A percentile compares a stretch with the other conserved stretches of the same genome.
Evolutionary conservation across 1,140 invertebrate species (phyloP).

Genomic region (Vanessa tameamea): DNA sequence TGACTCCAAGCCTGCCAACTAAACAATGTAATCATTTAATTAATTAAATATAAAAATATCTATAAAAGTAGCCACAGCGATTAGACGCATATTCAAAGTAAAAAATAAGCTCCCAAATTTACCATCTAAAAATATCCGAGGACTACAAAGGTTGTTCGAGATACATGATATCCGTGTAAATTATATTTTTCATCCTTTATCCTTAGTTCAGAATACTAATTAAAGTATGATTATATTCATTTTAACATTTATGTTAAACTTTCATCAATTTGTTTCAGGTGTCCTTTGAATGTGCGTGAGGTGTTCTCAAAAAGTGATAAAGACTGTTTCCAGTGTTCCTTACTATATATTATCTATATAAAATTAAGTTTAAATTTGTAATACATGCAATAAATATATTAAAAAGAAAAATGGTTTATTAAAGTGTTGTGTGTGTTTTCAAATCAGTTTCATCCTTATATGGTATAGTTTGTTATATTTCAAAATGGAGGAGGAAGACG

Average conservation of each 20-base stretch:
- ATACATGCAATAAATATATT: slow-evolving; percentile 67
- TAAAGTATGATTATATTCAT: not conserved
- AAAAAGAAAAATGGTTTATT: slow-evolving; percentile 62
- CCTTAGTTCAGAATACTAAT: slow-evolving; percentile 7
- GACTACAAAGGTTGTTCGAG: slow-evolving; percentile 44
- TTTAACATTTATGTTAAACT: not conserved
- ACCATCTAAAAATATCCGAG: not conserved
- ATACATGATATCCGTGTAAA: slow-evolving; percentile 24
- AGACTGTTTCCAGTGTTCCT: slow-evolving; percentile 79
- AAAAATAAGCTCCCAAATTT: not conserved
- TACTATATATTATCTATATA: slow-evolving; percentile 57
- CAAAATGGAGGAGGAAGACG: slow-evolving; percentile 83
- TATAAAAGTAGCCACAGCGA: not conserved
- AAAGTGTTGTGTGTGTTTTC: slow-evolving; percentile 51
- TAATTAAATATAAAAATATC: slow-evolving; percentile 18
- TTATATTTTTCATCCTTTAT: slow-evolving; percentile 20
- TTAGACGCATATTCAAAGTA: slow-evolving; percentile 5
- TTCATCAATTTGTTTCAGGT: slow-evolving; percentile 69
- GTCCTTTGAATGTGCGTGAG: slow-evolving; percentile 58
- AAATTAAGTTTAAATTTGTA: slow-evolving; percentile 58
- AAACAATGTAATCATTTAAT: slow-evolving; percentile 58
- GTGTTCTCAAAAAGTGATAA: slow-evolving; percentile 74
- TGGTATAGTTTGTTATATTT: slow-evolving; percentile 38
- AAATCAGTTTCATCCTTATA: slow-evolving; percentile 48
- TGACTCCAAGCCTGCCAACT: slow-evolving; percentile 73